Conservation (phyloP, 1,140 invertebrate species). For the Stegodyphus dumicola region DNA sequence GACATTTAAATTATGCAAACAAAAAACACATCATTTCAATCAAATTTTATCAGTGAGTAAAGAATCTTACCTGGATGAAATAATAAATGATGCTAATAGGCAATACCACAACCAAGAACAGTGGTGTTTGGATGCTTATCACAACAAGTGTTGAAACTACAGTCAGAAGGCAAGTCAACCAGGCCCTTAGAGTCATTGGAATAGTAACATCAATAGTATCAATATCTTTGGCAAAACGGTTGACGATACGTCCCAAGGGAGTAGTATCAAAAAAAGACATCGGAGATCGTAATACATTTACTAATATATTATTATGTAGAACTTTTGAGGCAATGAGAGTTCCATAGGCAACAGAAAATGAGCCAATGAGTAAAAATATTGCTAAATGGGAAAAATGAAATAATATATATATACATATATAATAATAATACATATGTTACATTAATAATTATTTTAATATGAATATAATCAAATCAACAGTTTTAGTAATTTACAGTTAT, state of each 20-base stretch:
- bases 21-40: not conserved
- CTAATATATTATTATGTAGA: slow-evolving; percentile 65
- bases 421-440: no score
- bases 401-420: no score
- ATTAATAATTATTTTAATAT: no score
- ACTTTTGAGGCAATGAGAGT: slow-evolving; percentile 61
- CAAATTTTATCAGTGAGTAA: slow-evolving; percentile 22
- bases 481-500: no score
- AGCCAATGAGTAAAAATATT: slow-evolving; percentile 61
- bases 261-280: slow-evolving; percentile 71
- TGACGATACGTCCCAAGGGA: slow-evolving; percentile 70
- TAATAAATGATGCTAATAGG: slow-evolving; percentile 73
- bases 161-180: slow-evolving; percentile 66
- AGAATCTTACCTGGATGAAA: slow-evolving; percentile 69
- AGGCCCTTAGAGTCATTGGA: slow-evolving; percentile 67
- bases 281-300: slow-evolving; percentile 66
- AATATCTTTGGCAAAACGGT: slow-evolving; percentile 72
- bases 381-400: slow-evolving; percentile 28
- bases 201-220: slow-evolving; percentile 67
- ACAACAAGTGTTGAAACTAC: slow-evolving; percentile 72
- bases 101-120: slow-evolving; percentile 72
- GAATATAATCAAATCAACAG: no score
- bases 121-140: slow-evolving; percentile 72
- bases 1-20: not conserved
- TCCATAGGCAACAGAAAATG: slow-evolving; percentile 61